These are phyloP conservation scores for Adelges cooleyi DNA, from an alignment of 1,140 invertebrate genomes.

Conservation along the genomic window DNA sequence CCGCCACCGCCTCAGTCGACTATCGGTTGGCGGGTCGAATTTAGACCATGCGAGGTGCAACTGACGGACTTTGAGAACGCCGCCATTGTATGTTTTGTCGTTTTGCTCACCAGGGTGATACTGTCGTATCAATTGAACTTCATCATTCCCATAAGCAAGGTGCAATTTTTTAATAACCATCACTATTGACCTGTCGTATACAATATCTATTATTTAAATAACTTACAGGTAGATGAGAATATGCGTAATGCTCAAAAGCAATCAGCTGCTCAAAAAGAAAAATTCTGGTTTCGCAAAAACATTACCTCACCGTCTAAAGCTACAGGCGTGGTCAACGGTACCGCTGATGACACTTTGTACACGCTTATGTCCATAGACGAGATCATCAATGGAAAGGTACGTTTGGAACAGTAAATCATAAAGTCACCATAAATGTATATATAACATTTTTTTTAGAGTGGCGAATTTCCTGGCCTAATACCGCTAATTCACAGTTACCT, in stretches of 20 bases:
- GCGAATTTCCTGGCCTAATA: constrained; percentile 86
- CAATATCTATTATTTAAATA: not conserved
- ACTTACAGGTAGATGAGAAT: constrained; percentile 82
- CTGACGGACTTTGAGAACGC: constrained; percentile 99
- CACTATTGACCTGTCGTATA: no score
- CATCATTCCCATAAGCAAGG: constrained; percentile 94
- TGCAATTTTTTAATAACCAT: no score
- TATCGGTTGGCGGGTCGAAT: constrained; percentile 99
- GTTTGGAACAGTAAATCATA: no score
- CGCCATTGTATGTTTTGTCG: constrained; percentile 96
- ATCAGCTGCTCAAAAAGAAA: constrained; percentile 67
- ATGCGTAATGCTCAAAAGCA: constrained; percentile 87
- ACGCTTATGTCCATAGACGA: constrained; percentile 80
- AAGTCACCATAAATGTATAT: no score
- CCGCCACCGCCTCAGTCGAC: constrained; percentile 87
- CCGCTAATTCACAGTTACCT: constrained; percentile 89
- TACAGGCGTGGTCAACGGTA: constrained; percentile 37
- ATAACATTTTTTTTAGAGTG: constrained; percentile 43
- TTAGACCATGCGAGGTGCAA: constrained; percentile 96
- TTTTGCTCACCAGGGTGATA: constrained; percentile 91
- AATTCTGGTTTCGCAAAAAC: constrained; percentile 86
- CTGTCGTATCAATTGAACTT: constrained; percentile 93
- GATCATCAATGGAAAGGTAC: constrained; percentile 94
- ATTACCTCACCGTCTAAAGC: constrained; percentile 44
- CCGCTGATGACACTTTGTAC: constrained; percentile 41